Percentiles rank a stretch among this genome's conserved stretches.
These are phyloP conservation scores for Setophaga kirtlandii DNA, from an alignment of 2,113 vertebrate species.

Conservation along the genomic window DNA sequence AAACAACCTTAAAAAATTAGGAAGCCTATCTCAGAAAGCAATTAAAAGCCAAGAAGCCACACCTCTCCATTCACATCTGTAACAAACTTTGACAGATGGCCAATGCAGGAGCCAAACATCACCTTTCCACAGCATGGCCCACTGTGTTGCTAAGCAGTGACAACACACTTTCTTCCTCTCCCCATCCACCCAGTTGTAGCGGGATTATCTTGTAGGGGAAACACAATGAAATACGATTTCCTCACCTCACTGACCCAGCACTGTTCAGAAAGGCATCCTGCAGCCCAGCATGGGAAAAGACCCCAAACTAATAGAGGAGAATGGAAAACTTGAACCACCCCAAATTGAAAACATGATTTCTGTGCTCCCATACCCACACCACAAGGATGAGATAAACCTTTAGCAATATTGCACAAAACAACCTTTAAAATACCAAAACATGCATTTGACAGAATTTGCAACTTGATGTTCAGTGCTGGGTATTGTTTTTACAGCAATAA, in stretches of 20 bases:
- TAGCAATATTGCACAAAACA: neutral
- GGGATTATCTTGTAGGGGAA: neutral
- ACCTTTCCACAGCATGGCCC: neutral
- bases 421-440: neutral
- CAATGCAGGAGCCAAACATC: neutral
- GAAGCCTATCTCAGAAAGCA: neutral
- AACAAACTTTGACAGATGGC: constrained; percentile 11
- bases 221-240: neutral
- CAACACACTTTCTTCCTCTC: neutral
- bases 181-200: neutral
- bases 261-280: neutral
- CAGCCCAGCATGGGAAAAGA: neutral
- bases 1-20: neutral
- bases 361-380: neutral
- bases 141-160: constrained; percentile 32
- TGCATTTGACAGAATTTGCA: neutral
- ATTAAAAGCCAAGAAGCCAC: neutral
- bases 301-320: neutral
- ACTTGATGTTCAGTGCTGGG: neutral
- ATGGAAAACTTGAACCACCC: neutral
- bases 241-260: neutral
- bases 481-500: neutral
- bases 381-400: neutral
- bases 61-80: neutral
- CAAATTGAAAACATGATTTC: neutral